Evolutionary conservation across 2,113 vertebrate species (phyloP).

Genomic region (Chaetodon trifascialis): DNA sequence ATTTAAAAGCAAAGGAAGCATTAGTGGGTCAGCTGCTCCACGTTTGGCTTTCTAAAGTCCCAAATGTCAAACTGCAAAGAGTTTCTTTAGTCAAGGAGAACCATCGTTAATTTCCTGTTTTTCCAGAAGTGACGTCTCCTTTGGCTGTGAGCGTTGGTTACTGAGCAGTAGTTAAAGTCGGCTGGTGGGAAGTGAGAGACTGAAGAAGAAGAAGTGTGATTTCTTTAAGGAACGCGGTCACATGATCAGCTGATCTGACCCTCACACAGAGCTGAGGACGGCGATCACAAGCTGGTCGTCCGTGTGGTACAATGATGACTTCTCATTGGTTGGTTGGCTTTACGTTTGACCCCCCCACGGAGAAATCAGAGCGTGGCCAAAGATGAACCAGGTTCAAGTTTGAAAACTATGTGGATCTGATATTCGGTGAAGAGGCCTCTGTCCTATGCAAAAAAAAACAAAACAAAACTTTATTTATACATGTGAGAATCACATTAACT

Average conservation of each 20-base stretch:
- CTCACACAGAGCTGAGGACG: no score
- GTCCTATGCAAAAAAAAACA: slow-evolving; percentile 20
- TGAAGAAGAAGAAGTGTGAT: background rate
- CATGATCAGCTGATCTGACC: no score
- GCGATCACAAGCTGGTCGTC: no score
- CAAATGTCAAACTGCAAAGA: background rate
- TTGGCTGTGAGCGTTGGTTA: background rate
- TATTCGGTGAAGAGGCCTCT: background rate
- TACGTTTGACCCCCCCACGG: background rate
- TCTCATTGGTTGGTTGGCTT: background rate
- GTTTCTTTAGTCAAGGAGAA: background rate
- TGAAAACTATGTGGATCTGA: background rate
- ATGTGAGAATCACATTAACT: background rate
- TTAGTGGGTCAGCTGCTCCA: no score
- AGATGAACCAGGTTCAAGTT: background rate
- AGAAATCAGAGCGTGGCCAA: background rate
- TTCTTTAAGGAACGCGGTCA: background rate
- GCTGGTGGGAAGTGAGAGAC: background rate
- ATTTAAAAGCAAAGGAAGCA: background rate
- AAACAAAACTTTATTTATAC: background rate
- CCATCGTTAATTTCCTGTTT: background rate
- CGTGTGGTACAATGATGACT: background rate
- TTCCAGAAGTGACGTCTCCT: background rate
- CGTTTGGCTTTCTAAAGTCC: background rate
- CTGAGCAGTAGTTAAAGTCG: background rate